These are phyloP conservation scores for Gymnocypris eckloni DNA, from an alignment of 2,797 vertebrate genomes.

Conservation along the genomic window DNA sequence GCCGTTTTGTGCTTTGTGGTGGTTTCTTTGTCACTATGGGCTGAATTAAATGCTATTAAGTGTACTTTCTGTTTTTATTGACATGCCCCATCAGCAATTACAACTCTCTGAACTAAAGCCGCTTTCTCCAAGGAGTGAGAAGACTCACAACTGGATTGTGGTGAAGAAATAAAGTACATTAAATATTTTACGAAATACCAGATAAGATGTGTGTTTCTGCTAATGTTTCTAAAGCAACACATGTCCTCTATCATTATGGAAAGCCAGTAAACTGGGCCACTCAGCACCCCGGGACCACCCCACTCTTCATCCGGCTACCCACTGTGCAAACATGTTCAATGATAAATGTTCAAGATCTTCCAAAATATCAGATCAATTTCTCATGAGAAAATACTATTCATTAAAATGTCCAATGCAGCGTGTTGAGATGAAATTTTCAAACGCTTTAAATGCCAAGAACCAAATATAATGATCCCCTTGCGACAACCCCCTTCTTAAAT, in stretches of 20 bases:
- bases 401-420: neutral
- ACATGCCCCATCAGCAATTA: conserved; percentile 15
- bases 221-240: conserved; percentile 8
- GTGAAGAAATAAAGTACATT: neutral
- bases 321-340: conserved; percentile 22
- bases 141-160: neutral
- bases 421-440: neutral
- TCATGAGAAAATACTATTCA: conserved; percentile 29
- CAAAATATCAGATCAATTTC: conserved; percentile 8
- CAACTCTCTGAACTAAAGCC: neutral
- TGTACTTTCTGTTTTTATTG: conserved; percentile 17
- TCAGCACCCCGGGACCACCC: conserved; percentile 28
- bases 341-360: conserved; percentile 27
- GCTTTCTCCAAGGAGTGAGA: neutral
- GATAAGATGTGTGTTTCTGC: neutral
- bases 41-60: conserved; percentile 30
- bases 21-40: conserved; percentile 14
- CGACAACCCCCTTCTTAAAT: neutral
- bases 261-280: conserved; percentile 29
- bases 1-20: conserved; percentile 12
- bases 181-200: neutral
- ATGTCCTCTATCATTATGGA: conserved; percentile 19
- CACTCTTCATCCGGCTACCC: conserved; percentile 21
- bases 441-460: neutral
- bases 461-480: neutral